These are phyloP conservation scores for Heteromurus nitidus DNA, from an alignment of 2,888 invertebrate species.

Conservation along the genomic window DNA sequence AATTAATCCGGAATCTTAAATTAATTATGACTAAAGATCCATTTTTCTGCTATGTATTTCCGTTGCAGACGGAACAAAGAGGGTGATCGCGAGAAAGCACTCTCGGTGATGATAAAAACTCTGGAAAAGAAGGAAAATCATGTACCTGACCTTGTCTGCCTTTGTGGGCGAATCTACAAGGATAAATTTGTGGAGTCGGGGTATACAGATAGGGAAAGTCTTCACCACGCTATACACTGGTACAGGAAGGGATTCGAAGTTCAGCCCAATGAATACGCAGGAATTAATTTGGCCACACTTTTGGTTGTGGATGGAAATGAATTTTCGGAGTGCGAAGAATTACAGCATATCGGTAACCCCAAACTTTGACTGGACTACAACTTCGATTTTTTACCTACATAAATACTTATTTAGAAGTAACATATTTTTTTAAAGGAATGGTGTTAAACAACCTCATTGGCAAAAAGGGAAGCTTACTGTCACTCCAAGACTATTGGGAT, in stretches of 20 bases:
- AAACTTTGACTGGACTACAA: background rate
- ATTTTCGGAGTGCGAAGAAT: conserved; percentile 91
- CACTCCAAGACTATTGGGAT: conserved; percentile 98
- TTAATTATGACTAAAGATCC: background rate
- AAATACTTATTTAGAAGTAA: too few relatives aligned
- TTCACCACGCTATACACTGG: conserved; percentile 96
- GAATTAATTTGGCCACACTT: conserved; percentile 97
- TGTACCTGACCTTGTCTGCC: conserved; percentile 97
- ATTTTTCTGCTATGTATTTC: background rate
- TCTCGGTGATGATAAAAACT: conserved; percentile 92
- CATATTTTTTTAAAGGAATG: conserved; percentile 80
- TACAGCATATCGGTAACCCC: conserved; percentile 88
- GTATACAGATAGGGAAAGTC: conserved; percentile 89
- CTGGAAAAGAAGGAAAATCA: conserved; percentile 94
- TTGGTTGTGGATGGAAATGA: conserved; percentile 97
- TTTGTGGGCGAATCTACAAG: conserved; percentile 98
- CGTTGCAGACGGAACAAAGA: conserved; percentile 88
- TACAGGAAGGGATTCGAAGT: conserved; percentile 98
- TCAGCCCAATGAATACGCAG: conserved; percentile 99
- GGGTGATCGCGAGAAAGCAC: conserved; percentile 95
- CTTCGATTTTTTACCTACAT: too few relatives aligned
- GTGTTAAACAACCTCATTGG: conserved; percentile 97
- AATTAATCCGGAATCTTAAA: background rate
- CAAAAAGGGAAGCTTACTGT: conserved; percentile 95
- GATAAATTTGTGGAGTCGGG: conserved; percentile 97